Conservation (phyloP, 2,888 invertebrate genomes). For the Melinaea menophilus region DNA sequence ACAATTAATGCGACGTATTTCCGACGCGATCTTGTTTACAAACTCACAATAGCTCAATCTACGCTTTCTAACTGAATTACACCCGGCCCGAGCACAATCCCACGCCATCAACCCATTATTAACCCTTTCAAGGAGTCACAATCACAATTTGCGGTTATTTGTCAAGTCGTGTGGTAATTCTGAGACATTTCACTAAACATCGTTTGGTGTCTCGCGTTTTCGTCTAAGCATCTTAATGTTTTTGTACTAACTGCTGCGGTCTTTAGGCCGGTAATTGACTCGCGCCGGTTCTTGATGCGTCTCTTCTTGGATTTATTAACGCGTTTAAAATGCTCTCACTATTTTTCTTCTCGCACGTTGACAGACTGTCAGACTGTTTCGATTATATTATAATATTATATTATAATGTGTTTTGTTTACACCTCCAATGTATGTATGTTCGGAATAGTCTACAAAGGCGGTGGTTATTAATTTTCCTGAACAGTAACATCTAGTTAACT, state of each 20-base stretch:
- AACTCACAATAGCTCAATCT: conserved; percentile 71
- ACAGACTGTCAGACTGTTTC: too few species aligned
- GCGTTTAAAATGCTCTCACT: conserved; percentile 31
- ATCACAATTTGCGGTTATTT: conserved; percentile 75
- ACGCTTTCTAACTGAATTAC: conserved; percentile 69
- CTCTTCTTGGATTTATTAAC: conserved; percentile 29
- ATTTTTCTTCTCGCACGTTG: background rate
- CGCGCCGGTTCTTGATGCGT: conserved; percentile 43
- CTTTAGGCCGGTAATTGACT: conserved; percentile 49
- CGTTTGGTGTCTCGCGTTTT: conserved; percentile 44
- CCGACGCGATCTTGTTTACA: conserved; percentile 23
- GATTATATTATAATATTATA: too few species aligned
- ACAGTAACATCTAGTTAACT: conserved; percentile 30
- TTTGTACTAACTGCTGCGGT: conserved; percentile 48
- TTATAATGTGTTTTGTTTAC: too few species aligned
- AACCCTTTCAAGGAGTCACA: conserved; percentile 73
- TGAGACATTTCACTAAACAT: conserved; percentile 48
- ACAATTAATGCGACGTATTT: background rate
- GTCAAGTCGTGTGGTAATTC: conserved; percentile 53
- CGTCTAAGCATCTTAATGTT: conserved; percentile 56
- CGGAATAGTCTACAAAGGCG: conserved; percentile 9
- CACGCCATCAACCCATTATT: conserved; percentile 65
- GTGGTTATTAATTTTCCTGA: conserved; percentile 31
- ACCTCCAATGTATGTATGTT: background rate
- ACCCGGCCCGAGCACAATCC: conserved; percentile 53